phyloP scores from a whole-genome alignment of 2,797 vertebrate genomes.

The Sylvilagus floridanus region DNA sequence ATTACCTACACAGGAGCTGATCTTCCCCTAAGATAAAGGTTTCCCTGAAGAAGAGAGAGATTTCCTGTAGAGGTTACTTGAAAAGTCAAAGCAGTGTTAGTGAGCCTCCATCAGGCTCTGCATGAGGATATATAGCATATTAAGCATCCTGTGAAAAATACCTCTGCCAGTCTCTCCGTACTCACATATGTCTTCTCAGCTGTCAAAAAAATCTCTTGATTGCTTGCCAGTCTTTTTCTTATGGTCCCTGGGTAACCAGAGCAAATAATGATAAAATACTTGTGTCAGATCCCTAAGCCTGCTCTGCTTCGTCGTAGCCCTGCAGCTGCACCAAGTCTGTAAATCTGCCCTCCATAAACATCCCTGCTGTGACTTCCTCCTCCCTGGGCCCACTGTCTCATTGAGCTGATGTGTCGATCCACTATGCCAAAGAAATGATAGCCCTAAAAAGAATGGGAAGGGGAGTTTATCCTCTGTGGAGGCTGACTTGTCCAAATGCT shows the following conservation, averaged over 20 bases:
- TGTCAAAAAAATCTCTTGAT: slow-evolving; percentile 80
- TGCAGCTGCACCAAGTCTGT: slow-evolving; percentile 51
- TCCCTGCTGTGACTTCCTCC: slow-evolving; percentile 42
- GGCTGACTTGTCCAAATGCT: background rate
- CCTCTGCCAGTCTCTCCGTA: slow-evolving; percentile 44
- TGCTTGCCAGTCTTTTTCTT: slow-evolving; percentile 78
- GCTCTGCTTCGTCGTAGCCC: slow-evolving; percentile 59
- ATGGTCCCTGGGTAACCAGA: slow-evolving; percentile 50
- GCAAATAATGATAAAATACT: slow-evolving; percentile 75
- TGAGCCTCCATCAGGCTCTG: slow-evolving; percentile 3
- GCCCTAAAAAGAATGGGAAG: background rate
- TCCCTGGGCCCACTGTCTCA: slow-evolving; percentile 57
- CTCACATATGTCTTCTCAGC: slow-evolving; percentile 74
- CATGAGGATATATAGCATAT: slow-evolving; percentile 47
- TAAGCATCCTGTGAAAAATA: slow-evolving; percentile 78
- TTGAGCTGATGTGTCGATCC: slow-evolving; percentile 55
- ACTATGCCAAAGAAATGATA: slow-evolving; percentile 45
- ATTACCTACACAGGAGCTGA: background rate
- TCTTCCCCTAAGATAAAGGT: background rate
- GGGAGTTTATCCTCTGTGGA: background rate
- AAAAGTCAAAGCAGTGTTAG: slow-evolving; percentile 56
- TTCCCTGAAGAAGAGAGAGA: background rate
- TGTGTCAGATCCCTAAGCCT: slow-evolving; percentile 71
- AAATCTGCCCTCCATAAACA: slow-evolving; percentile 78
- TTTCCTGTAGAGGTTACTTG: slow-evolving; percentile 52